Conservation (phyloP, 1,140 invertebrate species). For the Drosophila yakuba region DNA sequence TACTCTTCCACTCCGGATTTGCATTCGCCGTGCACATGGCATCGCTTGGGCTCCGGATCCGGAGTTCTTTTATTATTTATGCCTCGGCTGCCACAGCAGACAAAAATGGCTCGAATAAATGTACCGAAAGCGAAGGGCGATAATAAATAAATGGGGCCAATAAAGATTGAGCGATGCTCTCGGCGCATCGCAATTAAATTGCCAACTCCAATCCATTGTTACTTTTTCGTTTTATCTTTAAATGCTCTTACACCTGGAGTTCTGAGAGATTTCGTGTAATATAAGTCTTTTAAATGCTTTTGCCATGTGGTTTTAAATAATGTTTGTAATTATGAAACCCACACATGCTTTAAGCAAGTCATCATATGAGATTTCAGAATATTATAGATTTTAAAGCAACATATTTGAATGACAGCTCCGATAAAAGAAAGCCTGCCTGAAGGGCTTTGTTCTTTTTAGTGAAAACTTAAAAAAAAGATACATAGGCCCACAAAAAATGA, state of each 20-base stretch:
- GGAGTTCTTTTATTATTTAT: conserved; percentile 50
- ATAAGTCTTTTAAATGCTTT: too few species aligned
- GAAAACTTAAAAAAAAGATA: background rate
- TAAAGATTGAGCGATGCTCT: conserved; percentile 38
- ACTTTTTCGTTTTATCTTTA: conserved; percentile 2
- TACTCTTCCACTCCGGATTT: conserved; percentile 20
- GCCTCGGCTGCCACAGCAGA: conserved; percentile 28
- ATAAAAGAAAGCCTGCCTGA: conserved; percentile 12
- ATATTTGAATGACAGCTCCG: background rate
- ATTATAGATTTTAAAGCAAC: too few species aligned
- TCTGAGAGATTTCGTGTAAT: background rate
- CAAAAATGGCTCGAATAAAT: conserved; percentile 56
- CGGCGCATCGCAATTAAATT: conserved; percentile 18
- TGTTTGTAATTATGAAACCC: too few species aligned
- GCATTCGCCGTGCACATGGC: conserved; percentile 25
- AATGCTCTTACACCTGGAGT: background rate
- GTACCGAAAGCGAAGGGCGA: conserved; percentile 37
- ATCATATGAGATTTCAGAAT: too few species aligned
- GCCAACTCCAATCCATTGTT: conserved; percentile 22
- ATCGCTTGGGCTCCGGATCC: conserved; percentile 13
- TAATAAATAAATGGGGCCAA: conserved; percentile 52
- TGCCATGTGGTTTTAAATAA: background rate
- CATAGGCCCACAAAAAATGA: too few species aligned
- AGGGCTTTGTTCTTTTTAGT: background rate
- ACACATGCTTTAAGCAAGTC: too few species aligned